Conservation (phyloP, 2,888 invertebrate genomes). For the Entomobrya multifasciata region DNA sequence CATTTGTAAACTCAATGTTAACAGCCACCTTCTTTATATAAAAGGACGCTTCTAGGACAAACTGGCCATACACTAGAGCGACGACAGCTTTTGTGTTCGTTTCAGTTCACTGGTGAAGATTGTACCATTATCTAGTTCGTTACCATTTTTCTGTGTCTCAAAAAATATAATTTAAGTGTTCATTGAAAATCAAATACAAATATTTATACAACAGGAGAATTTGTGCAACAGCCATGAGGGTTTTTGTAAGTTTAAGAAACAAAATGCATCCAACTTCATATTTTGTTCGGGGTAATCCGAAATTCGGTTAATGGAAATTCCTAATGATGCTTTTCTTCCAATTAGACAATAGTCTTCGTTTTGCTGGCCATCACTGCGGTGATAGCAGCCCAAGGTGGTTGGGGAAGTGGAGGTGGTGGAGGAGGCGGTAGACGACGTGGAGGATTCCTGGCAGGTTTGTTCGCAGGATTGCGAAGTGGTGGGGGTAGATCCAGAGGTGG, state of each 20-base stretch:
- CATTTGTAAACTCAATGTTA: slow-evolving; percentile 50
- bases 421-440: slow-evolving; percentile 45
- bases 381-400: slow-evolving; percentile 56
- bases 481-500: slow-evolving; percentile 13
- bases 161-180: too few relatives aligned
- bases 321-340: neutral
- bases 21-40: slow-evolving; percentile 34
- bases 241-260: slow-evolving; percentile 54
- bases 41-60: slow-evolving; percentile 30
- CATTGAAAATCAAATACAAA: too few relatives aligned
- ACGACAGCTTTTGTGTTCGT: slow-evolving; percentile 58
- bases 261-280: too few relatives aligned
- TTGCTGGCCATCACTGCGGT: slow-evolving; percentile 44
- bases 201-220: neutral
- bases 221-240: too few relatives aligned
- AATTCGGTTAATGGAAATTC: neutral
- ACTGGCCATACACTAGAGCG: slow-evolving; percentile 53
- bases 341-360: slow-evolving; percentile 32
- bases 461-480: slow-evolving; percentile 36
- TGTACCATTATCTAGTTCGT: too few relatives aligned
- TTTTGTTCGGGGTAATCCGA: too few relatives aligned
- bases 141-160: too few relatives aligned
- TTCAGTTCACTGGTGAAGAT: slow-evolving; percentile 12
- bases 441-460: slow-evolving; percentile 39
- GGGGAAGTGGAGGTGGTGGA: slow-evolving; percentile 44